Conservation (phyloP, 2,113 vertebrate species). For the Vulpes vulpes region DNA sequence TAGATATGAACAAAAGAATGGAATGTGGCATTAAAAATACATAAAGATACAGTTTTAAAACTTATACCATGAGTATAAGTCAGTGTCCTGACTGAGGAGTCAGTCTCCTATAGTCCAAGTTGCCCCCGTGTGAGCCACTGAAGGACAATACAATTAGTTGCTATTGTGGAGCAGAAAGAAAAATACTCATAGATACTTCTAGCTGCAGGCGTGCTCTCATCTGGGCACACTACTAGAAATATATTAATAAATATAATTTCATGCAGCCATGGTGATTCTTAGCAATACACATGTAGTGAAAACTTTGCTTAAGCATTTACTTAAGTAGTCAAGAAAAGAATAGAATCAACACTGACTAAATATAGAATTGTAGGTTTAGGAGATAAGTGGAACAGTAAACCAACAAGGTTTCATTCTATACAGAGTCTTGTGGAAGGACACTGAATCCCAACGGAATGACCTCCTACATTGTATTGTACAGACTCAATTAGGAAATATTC, state of each 20-base stretch:
- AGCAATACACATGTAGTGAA: background rate
- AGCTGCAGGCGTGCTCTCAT: background rate
- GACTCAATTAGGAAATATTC: constrained; percentile 54
- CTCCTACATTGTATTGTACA: background rate
- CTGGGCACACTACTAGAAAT: background rate
- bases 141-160: background rate
- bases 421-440: background rate
- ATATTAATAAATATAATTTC: constrained; percentile 33
- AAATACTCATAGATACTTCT: background rate
- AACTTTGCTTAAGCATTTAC: background rate
- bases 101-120: background rate
- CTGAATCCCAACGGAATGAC: background rate
- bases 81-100: background rate
- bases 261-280: background rate
- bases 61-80: background rate
- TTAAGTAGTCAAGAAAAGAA: constrained; percentile 40
- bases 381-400: constrained; percentile 7
- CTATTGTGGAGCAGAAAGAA: background rate
- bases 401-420: constrained; percentile 5
- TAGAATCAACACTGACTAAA: constrained; percentile 4
- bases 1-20: background rate
- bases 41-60: background rate
- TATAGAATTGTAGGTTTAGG: background rate
- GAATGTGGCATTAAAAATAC: background rate
- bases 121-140: background rate